A percentile compares a stretch with the other conserved stretches of the same genome.
These are phyloP conservation scores for Noctua janthina DNA, from an alignment of 2,888 invertebrate genomes.

Conservation along the genomic window DNA sequence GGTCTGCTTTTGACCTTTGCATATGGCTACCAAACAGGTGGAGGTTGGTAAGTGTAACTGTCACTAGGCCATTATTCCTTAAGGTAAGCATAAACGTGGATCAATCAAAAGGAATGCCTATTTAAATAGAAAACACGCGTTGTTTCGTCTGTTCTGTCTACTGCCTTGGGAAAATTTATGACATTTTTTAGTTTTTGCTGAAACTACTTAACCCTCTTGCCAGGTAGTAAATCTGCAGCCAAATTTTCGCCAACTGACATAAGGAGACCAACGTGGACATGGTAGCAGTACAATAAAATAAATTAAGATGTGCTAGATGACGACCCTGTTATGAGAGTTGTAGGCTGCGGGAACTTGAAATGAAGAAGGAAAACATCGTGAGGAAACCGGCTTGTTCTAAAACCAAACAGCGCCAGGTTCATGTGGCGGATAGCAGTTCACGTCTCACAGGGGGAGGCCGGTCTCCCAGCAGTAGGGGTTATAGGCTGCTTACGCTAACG, in stretches of 20 bases:
- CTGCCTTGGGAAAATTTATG: background rate
- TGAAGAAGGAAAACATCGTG: background rate
- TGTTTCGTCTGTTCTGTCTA: background rate
- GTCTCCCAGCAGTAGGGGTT: background rate
- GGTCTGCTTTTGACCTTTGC: constrained; percentile 9
- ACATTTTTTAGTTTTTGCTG: too few species aligned
- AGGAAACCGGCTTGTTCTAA: background rate
- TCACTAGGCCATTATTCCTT: background rate
- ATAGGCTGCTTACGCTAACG: background rate
- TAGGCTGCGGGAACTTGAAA: too few species aligned
- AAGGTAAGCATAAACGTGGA: background rate
- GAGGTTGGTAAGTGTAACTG: background rate
- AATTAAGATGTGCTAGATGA: background rate
- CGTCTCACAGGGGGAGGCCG: background rate
- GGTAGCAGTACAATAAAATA: background rate
- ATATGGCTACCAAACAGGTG: background rate
- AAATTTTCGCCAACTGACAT: background rate
- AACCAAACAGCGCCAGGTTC: background rate
- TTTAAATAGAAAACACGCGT: background rate
- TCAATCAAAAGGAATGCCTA: background rate
- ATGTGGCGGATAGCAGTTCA: background rate
- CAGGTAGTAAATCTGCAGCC: background rate
- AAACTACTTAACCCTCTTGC: background rate
- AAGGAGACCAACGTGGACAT: background rate
- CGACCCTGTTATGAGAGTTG: background rate